Evolutionary conservation across 2,888 invertebrate species (phyloP).

Genomic region (Archaeoteleia sp.): DNA sequence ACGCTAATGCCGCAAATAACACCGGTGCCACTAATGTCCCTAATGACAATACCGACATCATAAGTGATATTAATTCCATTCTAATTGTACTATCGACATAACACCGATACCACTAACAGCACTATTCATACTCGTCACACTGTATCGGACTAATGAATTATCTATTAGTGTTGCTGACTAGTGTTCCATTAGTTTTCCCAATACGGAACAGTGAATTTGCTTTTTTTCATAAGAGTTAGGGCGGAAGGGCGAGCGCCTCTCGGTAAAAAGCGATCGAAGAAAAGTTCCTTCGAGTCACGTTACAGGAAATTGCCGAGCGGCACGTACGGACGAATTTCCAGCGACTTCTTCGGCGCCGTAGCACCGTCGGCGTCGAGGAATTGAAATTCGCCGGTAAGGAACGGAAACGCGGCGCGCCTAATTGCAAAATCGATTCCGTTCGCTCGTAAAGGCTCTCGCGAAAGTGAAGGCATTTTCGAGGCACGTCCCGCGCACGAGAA

Average conservation of each 20-base stretch:
- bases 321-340: conserved; percentile 22
- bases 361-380: conserved; percentile 23
- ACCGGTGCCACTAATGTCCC: too few species aligned
- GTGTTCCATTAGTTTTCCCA: too few species aligned
- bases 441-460: conserved; percentile 49
- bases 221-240: too few species aligned
- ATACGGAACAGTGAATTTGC: too few species aligned
- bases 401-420: conserved; percentile 56
- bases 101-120: too few species aligned
- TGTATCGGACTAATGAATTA: too few species aligned
- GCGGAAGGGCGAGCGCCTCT: conserved; percentile 4
- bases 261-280: conserved; percentile 18
- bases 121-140: too few species aligned
- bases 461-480: conserved; percentile 57
- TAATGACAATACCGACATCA: too few species aligned
- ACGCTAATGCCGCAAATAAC: too few species aligned
- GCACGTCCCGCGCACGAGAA: conserved; percentile 41
- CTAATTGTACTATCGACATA: too few species aligned
- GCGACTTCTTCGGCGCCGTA: conserved; percentile 30
- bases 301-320: conserved; percentile 1
- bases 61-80: too few species aligned
- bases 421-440: conserved; percentile 68
- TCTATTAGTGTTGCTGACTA: too few species aligned
- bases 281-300: conserved; percentile 29
- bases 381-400: conserved; percentile 50